phyloP scores from a whole-genome alignment of 2,888 invertebrate genomes.

The Lepidonotus clava region DNA sequence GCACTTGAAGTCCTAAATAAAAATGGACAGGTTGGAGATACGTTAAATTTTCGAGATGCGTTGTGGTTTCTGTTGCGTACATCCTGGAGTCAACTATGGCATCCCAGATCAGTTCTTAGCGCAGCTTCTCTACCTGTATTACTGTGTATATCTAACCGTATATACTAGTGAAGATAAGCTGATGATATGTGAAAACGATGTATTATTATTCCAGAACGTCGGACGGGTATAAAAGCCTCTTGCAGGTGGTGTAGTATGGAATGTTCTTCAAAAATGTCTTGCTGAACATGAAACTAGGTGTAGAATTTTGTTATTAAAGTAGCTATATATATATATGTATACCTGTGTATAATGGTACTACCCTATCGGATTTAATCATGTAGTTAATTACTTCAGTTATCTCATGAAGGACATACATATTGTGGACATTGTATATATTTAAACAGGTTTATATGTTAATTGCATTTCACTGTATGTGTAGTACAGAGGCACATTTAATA shows the following conservation, averaged over 20 bases:
- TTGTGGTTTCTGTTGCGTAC: no score
- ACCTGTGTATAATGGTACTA: background rate
- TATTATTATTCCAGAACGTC: slow-evolving; percentile 8
- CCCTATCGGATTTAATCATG: background rate
- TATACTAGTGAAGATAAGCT: background rate
- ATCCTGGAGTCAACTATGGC: no score
- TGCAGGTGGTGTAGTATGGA: background rate
- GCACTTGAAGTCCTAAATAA: no score
- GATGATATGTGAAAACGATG: background rate
- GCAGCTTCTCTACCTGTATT: background rate
- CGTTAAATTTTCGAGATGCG: no score
- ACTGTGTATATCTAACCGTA: background rate
- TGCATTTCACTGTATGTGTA: slow-evolving; percentile 1
- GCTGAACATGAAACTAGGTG: background rate
- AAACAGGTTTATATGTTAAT: background rate
- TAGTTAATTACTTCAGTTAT: no score
- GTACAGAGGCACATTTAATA: slow-evolving; percentile 32
- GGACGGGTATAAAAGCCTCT: background rate
- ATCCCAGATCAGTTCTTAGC: background rate
- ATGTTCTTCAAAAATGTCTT: background rate
- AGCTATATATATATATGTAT: background rate
- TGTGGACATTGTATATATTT: slow-evolving; percentile 28
- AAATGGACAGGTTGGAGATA: no score
- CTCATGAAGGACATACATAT: slow-evolving; percentile 7
- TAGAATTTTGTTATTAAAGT: slow-evolving; percentile 15